Evolutionary conservation across 1,140 invertebrate species (phyloP).

Genomic region (Ceratitis capitata): DNA sequence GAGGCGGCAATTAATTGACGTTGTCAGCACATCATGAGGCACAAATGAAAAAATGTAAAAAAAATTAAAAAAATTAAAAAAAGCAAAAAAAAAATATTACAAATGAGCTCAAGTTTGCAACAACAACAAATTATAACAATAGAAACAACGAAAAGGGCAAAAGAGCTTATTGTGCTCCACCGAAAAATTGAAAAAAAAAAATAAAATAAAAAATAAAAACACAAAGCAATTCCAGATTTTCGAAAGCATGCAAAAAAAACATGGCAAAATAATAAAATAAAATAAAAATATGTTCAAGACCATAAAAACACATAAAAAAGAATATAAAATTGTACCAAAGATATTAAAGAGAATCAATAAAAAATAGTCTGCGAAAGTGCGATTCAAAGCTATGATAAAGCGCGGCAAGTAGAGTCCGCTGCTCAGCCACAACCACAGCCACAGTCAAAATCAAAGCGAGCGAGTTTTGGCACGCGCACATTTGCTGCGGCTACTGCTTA

Average conservation of each 20-base stretch:
- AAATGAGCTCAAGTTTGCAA: background rate
- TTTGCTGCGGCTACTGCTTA: background rate
- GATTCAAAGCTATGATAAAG: background rate
- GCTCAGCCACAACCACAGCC: background rate
- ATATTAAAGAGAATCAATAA: background rate
- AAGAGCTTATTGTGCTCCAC: background rate
- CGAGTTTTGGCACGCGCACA: constrained; percentile 9
- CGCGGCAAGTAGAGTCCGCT: too few relatives aligned
- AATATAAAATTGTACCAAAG: background rate
- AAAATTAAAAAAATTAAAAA: constrained; percentile 2
- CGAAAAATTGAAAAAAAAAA: background rate
- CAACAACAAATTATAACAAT: background rate
- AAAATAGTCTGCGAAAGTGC: background rate
- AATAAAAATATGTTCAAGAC: too few relatives aligned
- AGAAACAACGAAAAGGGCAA: too few relatives aligned
- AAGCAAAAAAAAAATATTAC: background rate
- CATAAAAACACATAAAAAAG: background rate
- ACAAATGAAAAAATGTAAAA: background rate
- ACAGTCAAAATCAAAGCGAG: too few relatives aligned
- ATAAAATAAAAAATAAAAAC: background rate
- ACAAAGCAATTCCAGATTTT: background rate
- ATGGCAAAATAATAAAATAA: background rate
- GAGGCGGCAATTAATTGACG: constrained; percentile 14
- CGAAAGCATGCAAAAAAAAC: background rate
- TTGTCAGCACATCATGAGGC: background rate